These are phyloP conservation scores for Trichogramma evanescens DNA, from an alignment of 2,888 invertebrate genomes.

Conservation along the genomic window DNA sequence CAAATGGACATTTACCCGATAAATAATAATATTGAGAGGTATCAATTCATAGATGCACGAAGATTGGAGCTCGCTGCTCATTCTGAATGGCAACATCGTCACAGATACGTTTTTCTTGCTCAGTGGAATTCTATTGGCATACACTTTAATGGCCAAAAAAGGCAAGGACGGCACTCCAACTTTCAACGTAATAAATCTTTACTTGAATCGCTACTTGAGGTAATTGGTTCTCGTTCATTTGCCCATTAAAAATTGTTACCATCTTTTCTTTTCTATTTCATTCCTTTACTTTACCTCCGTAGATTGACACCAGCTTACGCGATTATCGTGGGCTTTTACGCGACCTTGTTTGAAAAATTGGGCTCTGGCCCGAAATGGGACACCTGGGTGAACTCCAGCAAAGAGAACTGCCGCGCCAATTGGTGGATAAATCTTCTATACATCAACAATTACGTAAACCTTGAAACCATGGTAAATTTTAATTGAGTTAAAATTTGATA, in stretches of 20 bases:
- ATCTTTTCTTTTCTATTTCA: slow-evolving; percentile 8
- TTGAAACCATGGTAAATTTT: slow-evolving; percentile 35
- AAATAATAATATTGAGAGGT: background rate
- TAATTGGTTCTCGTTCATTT: slow-evolving; percentile 31
- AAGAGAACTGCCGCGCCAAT: slow-evolving; percentile 37
- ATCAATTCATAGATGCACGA: slow-evolving; percentile 30
- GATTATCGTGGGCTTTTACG: slow-evolving; percentile 65
- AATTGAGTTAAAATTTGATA: background rate
- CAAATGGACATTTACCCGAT: background rate
- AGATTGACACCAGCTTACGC: slow-evolving; percentile 70
- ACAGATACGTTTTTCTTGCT: slow-evolving; percentile 43
- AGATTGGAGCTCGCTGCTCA: slow-evolving; percentile 34
- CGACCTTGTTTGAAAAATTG: slow-evolving; percentile 62
- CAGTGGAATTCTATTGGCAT: slow-evolving; percentile 38
- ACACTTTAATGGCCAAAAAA: slow-evolving; percentile 28
- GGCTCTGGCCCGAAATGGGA: slow-evolving; percentile 72
- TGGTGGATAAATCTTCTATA: slow-evolving; percentile 48
- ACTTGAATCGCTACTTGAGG: slow-evolving; percentile 64
- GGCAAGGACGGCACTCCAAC: slow-evolving; percentile 23
- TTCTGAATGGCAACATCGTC: slow-evolving; percentile 40
- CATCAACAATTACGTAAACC: slow-evolving; percentile 43
- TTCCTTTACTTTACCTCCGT: slow-evolving; percentile 26
- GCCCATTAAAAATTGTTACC: background rate
- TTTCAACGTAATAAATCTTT: slow-evolving; percentile 56
- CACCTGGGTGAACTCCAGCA: slow-evolving; percentile 48